Base-by-base conservation (phyloP, 2,113 vertebrate genomes). In the Hylia prasina region DNA sequence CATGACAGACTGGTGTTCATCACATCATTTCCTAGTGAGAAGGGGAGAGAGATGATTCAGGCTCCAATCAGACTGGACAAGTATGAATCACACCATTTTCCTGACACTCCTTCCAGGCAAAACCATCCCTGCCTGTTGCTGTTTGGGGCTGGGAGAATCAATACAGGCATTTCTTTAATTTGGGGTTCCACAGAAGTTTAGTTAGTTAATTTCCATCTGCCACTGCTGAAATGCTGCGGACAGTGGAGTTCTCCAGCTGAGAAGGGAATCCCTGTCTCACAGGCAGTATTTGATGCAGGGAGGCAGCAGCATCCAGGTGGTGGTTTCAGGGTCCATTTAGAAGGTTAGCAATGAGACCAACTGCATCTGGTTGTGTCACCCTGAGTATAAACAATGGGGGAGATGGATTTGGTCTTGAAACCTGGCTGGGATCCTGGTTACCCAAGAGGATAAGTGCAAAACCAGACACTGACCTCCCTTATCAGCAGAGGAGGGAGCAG, bases 61-160 rank as follows among this genome's bases (percentile, higher is more conserved):
- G 56, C 75, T 80, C 79, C 60, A 40, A 80, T 83, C 64, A 83
- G 82, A 81, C 85, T 20, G 37, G 56, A 48, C 44, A 60, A 71
- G 40, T 37, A 25, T 84, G 92, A 96, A 90, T 96, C 93, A 94
- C 50, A 53, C 40, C n/a, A 5, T 70, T 87, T 83, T 51, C 54
- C 82, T 75, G 48, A 17, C 82, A 81, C 77, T 91, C 66, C 30
- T 90, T 42, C 42, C 19, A 83, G 45, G 33, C 69, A 68, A 84
- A 93, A 78, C 39, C 30, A 44, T 63, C 19, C 63, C 35, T 81
- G 68, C 20, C 40, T 71, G 5, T 4, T 68, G 39, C 22, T 71
- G 1, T 22, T 64, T 65, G 35, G n/a, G 28, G 19, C 78, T 82
- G 66, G 23, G 63, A 77, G 48, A 68, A 78, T 19, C 47, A 45